phyloP scores from a whole-genome alignment of 2,888 invertebrate species.

The Epinotia nisella region DNA sequence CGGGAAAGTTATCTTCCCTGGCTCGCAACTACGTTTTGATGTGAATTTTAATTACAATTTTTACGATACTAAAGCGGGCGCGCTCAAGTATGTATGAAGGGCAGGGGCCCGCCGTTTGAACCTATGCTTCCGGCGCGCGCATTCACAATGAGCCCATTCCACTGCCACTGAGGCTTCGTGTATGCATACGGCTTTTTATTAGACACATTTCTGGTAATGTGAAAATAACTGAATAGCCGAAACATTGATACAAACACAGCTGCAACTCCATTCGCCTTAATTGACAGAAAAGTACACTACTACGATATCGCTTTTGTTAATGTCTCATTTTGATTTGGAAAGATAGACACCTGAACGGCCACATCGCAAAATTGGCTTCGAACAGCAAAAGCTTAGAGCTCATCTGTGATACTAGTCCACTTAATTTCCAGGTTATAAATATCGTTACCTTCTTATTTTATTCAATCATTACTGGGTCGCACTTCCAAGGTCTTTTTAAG shows the following conservation, averaged over 20 bases:
- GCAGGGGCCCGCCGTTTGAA: slow-evolving; percentile 65
- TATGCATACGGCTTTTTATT: slow-evolving; percentile 47
- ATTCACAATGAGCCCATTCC: slow-evolving; percentile 67
- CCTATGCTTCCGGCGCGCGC: slow-evolving; percentile 70
- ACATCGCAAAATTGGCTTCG: no score
- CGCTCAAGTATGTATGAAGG: slow-evolving; percentile 76
- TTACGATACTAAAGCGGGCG: slow-evolving; percentile 76
- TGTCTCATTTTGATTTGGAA: no score
- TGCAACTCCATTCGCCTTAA: background rate
- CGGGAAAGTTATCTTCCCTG: slow-evolving; percentile 69
- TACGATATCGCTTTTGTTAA: no score
- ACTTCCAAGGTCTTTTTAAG: background rate
- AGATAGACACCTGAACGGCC: no score
- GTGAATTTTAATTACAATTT: slow-evolving; percentile 82
- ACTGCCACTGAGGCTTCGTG: slow-evolving; percentile 62
- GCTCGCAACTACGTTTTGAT: slow-evolving; percentile 61
- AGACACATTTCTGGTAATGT: slow-evolving; percentile 1
- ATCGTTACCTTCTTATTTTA: no score
- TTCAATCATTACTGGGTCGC: no score
- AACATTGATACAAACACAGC: background rate
- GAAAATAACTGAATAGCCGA: background rate
- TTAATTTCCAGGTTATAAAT: no score
- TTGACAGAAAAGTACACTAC: background rate
- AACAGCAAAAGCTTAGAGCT: no score
- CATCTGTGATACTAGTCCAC: no score